Conservation (phyloP, 2,113 vertebrate species). For the Myanophis thanlyinensis region DNA sequence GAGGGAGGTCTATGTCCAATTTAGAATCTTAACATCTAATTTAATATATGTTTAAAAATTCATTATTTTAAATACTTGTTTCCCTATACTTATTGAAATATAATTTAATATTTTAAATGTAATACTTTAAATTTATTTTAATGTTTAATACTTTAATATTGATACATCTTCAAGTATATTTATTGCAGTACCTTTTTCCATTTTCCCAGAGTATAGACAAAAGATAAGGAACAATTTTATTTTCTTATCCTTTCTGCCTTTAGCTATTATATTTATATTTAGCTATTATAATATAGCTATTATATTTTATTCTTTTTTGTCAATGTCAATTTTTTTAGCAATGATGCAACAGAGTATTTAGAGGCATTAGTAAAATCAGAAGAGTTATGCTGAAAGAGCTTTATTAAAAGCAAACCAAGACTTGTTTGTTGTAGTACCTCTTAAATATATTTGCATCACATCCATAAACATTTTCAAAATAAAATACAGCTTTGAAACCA, state of each 20-base stretch:
- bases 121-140: neutral
- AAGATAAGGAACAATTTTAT: too few species aligned
- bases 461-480: slow-evolving; percentile 19
- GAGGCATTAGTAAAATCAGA: neutral
- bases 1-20: neutral
- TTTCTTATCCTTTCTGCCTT: slow-evolving; percentile 2
- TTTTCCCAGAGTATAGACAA: neutral
- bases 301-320: slow-evolving; percentile 20
- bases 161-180: neutral
- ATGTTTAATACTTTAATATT: neutral
- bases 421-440: neutral
- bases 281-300: neutral
- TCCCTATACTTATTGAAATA: neutral
- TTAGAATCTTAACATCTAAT: neutral
- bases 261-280: neutral
- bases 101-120: neutral
- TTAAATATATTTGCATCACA: neutral
- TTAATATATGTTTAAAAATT: neutral
- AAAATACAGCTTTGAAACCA: neutral
- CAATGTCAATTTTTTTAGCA: neutral
- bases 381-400: neutral
- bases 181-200: neutral
- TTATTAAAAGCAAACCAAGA: neutral
- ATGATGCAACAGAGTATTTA: neutral
- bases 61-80: neutral